Evolutionary conservation across 2,797 vertebrate genomes (phyloP), one percentile per base, ranked within the genome.

Genomic region (Fratercula arctica): DNA sequence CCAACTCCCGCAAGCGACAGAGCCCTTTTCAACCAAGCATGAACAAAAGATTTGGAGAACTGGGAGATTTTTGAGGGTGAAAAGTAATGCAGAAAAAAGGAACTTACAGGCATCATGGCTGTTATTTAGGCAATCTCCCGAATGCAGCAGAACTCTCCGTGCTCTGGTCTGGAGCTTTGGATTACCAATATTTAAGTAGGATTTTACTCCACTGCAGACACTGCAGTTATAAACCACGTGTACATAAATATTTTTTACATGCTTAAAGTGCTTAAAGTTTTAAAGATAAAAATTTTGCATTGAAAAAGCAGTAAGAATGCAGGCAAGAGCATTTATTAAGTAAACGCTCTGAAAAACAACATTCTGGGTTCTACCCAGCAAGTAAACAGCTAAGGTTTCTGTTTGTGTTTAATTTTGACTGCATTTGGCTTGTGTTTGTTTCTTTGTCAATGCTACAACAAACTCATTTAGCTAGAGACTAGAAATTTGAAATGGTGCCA

Each of bases 401-500:
- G 93, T 94, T 95, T 94, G 90, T 96, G 93, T 95, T 97, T 97
- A 64, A 91, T 95, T 96, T 87, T 70, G 75, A 61, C 73, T 91
- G 85, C 84, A 85, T 97, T 97, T 96, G 95, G 94, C 96, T 96
- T 91, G 63, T 61, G 63, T 97, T 92, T 94, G 95, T 95, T 96
- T 95, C 96, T 98, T 97, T 96, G 91, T 98, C 43, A 77, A 81
- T 89, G 93, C 94, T 97, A 97, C 96, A 98, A 97, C 96, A 98
- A 97, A 97, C 93, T 94, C 96, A 97, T 98, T 98, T 97, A 98
- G 96, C 90, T 87, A 86, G 94, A 93, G 97, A 97, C 93, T 93
- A 97, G 95, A 95, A 96, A 97, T 97, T 96, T 98, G 97, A 98
- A 97, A 96, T 68, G 37, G 89, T 96, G 97, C 97, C 96, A 97